phyloP scores from a whole-genome alignment of 2,113 vertebrate species.

The Formicarius rufipectus region DNA sequence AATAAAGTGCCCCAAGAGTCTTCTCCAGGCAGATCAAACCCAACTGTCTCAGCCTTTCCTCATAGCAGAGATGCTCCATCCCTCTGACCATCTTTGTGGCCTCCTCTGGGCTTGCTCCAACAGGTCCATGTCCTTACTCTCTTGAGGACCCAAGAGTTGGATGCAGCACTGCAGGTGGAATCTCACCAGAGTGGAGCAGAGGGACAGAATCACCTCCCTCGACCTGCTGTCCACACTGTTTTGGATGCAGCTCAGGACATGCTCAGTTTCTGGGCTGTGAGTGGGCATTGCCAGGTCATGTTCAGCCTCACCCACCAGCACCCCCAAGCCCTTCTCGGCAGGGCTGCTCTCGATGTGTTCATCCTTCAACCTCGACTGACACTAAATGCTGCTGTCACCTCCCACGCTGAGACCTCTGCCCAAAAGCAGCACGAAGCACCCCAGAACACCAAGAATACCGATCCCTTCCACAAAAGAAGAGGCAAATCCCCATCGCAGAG shows the following conservation, averaged over 20 bases:
- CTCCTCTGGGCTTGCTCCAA: accelerated
- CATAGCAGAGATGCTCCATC: background rate
- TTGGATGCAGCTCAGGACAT: accelerated
- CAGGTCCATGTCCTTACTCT: background rate
- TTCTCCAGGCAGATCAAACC: background rate
- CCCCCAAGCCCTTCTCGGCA: background rate
- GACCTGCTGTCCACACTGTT: background rate
- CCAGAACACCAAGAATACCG: too few species aligned
- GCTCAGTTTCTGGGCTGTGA: background rate
- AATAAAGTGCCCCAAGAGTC: background rate
- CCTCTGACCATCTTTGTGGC: background rate
- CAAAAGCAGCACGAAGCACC: accelerated
- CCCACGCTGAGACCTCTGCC: accelerated
- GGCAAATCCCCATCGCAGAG: accelerated
- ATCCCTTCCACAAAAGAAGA: background rate
- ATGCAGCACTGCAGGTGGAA: background rate
- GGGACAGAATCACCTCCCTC: background rate
- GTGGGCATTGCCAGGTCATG: accelerated
- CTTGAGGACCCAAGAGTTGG: background rate
- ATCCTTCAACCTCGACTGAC: background rate
- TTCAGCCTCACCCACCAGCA: background rate
- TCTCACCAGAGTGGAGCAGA: background rate
- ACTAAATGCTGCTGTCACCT: accelerated
- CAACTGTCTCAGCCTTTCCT: background rate
- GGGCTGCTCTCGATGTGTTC: background rate